Conservation (phyloP, 2,797 vertebrate genomes). For the Schizopygopsis pylzovi region DNA sequence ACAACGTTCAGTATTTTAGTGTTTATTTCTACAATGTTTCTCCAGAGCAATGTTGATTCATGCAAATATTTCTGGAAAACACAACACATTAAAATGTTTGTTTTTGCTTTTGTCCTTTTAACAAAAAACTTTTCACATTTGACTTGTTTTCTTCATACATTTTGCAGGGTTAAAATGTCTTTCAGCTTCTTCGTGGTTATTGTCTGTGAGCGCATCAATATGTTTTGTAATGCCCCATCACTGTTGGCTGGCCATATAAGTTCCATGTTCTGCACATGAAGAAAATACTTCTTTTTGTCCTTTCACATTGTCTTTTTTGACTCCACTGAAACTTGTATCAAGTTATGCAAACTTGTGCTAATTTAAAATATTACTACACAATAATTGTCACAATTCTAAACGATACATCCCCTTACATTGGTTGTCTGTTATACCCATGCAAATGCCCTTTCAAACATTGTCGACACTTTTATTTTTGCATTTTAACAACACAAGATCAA, state of each 20-base stretch:
- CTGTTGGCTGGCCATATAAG: slow-evolving; percentile 10
- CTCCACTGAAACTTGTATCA: slow-evolving; percentile 34
- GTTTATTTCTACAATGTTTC: slow-evolving; percentile 74
- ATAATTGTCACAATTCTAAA: slow-evolving; percentile 53
- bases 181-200: not conserved
- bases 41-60: slow-evolving; percentile 69
- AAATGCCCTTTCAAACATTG: slow-evolving; percentile 26
- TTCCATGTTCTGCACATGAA: slow-evolving; percentile 41
- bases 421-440: slow-evolving; percentile 54
- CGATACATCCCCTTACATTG: slow-evolving; percentile 37
- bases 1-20: slow-evolving; percentile 49
- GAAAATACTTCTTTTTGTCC: slow-evolving; percentile 18
- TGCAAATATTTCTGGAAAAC: slow-evolving; percentile 71
- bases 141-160: slow-evolving; percentile 8
- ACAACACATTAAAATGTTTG: slow-evolving; percentile 58
- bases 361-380: slow-evolving; percentile 58
- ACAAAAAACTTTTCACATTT: slow-evolving; percentile 3
- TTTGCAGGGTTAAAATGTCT: slow-evolving; percentile 26
- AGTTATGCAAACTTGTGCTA: slow-evolving; percentile 58
- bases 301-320: slow-evolving; percentile 31
- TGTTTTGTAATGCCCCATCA: not conserved
- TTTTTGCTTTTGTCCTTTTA: slow-evolving; percentile 33
- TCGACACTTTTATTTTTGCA: slow-evolving; percentile 11
- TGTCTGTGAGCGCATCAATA: not conserved
- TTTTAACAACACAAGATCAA: slow-evolving; percentile 33